Evolutionary conservation across 2,888 invertebrate genomes (phyloP), one percentile per base, ranked within the genome.

Genomic region (Nebria salina): DNA sequence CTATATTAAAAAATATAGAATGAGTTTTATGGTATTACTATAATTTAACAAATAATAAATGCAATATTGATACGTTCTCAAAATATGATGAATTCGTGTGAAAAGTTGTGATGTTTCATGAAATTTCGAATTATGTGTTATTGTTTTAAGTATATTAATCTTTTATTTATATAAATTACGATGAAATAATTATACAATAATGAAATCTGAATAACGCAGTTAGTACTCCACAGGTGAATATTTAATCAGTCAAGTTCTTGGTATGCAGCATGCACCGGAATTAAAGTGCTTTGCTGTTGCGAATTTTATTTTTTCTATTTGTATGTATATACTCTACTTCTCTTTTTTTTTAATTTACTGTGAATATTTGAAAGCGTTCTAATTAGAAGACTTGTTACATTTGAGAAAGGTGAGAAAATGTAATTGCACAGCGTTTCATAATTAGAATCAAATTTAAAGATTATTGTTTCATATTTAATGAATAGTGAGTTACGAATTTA

Each of bases 151-250:
- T 54, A 54, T 54, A 54, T 54, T 54, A 54, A 54, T 54, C 8
- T 54, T 54, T 13, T 8, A 54, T 11, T 54, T 54, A 11, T 54
- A 54, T 54, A 54, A 54, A 54, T 13, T 54, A 54, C 2, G 13
- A 8, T 54, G 54, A 11, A 54, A 54, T 54, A 54, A 54, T 54
- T 54, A 13, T 54, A 54, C 54, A 8, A 5, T 54, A 54, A 54
- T 54, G 54, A 54, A 7, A 8, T 54, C 54, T 54, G 54, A 54
- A 54, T 54, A 68, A 15, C 8, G 68, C 9, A 13, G 8, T 68
- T 25, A 75, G 54, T 75, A 75, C 75, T 75, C 76, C 41, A 76
- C 76, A 76, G 66, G 76, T 76, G 76, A 76, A 76, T 76, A 76
- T 76, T 76, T 76, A 65, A 76, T 65, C 34, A 76, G 65, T 54